Evolutionary conservation across 2,888 invertebrate species (phyloP), one percentile per base, ranked within the genome.

Genomic region (Bombylius major): DNA sequence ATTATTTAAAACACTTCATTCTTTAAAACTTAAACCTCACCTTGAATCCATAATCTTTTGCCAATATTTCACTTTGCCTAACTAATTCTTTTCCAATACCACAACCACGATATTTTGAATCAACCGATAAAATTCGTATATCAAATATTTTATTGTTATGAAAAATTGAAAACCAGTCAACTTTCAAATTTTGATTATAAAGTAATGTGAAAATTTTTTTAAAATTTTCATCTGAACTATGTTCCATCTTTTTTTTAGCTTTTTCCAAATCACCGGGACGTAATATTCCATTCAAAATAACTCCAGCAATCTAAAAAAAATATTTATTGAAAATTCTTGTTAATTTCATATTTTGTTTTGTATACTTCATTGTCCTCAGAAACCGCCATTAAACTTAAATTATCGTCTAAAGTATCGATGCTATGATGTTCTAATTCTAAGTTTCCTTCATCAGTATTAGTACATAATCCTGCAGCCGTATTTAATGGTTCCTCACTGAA

Each of bases 401-500:
- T 83, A 69, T 89, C 87, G 58, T 80, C 77, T 64, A 90, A 78
- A n/a, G 89, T 89, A 33, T 78, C 76, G 46, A 81, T 69, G 66
- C 88, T 86, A 63, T 88, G 84, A 34, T 80, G 75, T 73, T 90
- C 89, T 54, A 89, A 75, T 36, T 86, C 83, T 0, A 76, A 77
- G 65, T 89, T 87, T 0, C 84, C 80, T 64, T 83, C 79, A 0
- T 88, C 88, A 0, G 88, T 88, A 52, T 79, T 71, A 4, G 62
- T 63, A 66, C 88, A 89, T 7, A 89, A 77, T 12, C 80, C 79
- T n/a, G 88, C 84, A 0, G 88, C 86, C 63, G 81, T 81, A 73
- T 90, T 90, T 50, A 90, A 77, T 0, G 90, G 89, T 69, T 90
- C 90, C 67, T 90, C 90, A 0, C 87, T 84, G 70, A 90, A 90